Conservation (phyloP, 2,888 invertebrate species). For the Hesperia comma region DNA sequence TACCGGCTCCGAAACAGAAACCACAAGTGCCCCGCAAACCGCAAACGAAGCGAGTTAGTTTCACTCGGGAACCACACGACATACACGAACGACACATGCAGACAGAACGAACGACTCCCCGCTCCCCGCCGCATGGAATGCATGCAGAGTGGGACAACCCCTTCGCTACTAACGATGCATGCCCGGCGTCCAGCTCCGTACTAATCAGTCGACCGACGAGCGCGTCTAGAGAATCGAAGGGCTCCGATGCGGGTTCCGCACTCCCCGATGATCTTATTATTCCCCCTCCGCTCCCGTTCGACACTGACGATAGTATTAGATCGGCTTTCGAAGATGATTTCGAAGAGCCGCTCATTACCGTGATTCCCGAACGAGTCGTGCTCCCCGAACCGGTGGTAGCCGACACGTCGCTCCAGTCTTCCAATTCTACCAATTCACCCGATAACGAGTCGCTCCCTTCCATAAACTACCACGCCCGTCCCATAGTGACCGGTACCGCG, state of each 20-base stretch:
- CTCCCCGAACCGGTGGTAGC: slow-evolving; percentile 70
- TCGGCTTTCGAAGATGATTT: slow-evolving; percentile 56
- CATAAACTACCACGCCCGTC: slow-evolving; percentile 75
- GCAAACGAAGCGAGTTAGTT: slow-evolving; percentile 81
- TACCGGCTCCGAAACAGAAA: slow-evolving; percentile 62
- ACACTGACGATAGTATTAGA: slow-evolving; percentile 70
- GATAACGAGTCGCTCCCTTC: slow-evolving; percentile 75
- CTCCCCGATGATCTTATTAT: slow-evolving; percentile 77
- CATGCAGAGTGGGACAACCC: slow-evolving; percentile 59
- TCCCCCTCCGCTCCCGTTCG: slow-evolving; percentile 79
- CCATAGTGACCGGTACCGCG: slow-evolving; percentile 51
- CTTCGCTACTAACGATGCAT: slow-evolving; percentile 78
- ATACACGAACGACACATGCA: slow-evolving; percentile 55
- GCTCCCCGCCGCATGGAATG: slow-evolving; percentile 60
- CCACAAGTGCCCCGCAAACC: slow-evolving; percentile 80
- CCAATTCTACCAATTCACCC: slow-evolving; percentile 70
- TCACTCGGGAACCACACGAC: slow-evolving; percentile 66
- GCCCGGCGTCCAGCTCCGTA: slow-evolving; percentile 70
- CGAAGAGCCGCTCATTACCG: slow-evolving; percentile 65
- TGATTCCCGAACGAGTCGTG: slow-evolving; percentile 70
- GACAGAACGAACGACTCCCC: slow-evolving; percentile 56
- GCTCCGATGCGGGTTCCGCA: slow-evolving; percentile 62
- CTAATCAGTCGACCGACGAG: slow-evolving; percentile 69
- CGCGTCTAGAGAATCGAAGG: slow-evolving; percentile 60
- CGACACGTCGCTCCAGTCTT: slow-evolving; percentile 78